Base-by-base conservation (phyloP, 1,140 invertebrate genomes). In the Drosophila funebris region DNA sequence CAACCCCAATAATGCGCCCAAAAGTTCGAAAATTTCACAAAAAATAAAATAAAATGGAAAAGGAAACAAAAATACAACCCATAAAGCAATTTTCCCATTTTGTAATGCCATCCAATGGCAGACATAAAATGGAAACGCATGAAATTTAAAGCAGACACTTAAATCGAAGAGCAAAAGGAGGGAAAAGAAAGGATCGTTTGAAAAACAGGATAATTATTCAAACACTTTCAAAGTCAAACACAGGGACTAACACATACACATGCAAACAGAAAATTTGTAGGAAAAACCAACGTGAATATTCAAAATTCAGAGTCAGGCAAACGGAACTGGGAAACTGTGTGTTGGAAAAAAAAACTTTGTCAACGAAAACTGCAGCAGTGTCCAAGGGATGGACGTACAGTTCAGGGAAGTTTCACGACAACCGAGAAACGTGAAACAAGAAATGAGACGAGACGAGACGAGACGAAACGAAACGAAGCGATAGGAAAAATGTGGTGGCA, bases 121-220 rank as follows among this genome's bases (percentile, higher is more conserved):
- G 48, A 33, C 20, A 33, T 36, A 36, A 58, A 73, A 64, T 64
- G 37, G 43, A 83, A 82, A 57, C 18, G 33, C 37, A 43, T 60
- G 18, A 62, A 33, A 52, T 52, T 52, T 52, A 31, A 52, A 16
- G 27, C 48, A 52, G 22, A 8, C 6, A 7, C 7, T 24, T 27
- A 27, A 72, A 69, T 62, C 16, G 7, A 63, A 63, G 22, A 27
- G 20, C 9, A 44, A 36, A 31, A 43, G 14, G 29, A 1, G 24
- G 33, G 27, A 27, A 43, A 14, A 22, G 20, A 46, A 27, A 29
- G 27, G 39, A 36, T 39, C 54, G 27, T 41, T 48, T 16, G 46
- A 53, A 82, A 85, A 78, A 83, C 76, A 63, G 76, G 60, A 89
- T 89, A 88, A 88, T 88, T 88, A 79, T 88, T 87, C 83, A 87